Evolutionary conservation across 2,888 invertebrate species (phyloP).

Genomic region (Dastarcus helophoroides): DNA sequence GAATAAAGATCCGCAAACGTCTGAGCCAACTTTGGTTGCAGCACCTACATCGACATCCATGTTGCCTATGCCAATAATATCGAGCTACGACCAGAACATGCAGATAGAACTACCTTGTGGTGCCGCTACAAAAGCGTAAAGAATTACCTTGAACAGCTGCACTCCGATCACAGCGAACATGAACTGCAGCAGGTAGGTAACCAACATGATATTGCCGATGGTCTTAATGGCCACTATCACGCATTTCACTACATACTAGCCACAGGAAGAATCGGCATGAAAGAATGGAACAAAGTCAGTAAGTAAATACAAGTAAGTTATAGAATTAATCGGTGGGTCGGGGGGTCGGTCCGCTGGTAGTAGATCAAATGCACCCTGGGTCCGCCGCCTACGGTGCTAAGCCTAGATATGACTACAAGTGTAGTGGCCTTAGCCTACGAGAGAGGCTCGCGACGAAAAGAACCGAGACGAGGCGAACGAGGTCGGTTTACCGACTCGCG

Average conservation of each 20-base stretch:
- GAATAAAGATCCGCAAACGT: no score
- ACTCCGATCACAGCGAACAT: conserved; percentile 99
- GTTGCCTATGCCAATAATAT: conserved; percentile 14
- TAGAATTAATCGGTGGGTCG: conserved; percentile 15
- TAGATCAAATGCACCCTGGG: conserved; percentile 37
- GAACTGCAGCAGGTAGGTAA: conserved; percentile 99
- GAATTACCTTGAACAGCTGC: conserved; percentile 95
- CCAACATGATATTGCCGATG: conserved; percentile 99
- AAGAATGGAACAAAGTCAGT: conserved; percentile 29
- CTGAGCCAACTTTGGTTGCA: no score
- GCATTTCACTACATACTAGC: conserved; percentile 98
- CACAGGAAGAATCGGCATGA: conserved; percentile 16
- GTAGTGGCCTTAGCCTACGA: no score
- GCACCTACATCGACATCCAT: no score
- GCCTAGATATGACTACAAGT: conserved; percentile 41
- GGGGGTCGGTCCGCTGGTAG: conserved; percentile 28
- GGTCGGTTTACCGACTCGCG: not conserved
- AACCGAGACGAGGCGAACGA: conserved; percentile 6
- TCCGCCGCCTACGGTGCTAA: conserved; percentile 19
- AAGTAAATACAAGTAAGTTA: conserved; percentile 21
- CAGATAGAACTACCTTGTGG: conserved; percentile 28
- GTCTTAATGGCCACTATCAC: conserved; percentile 98
- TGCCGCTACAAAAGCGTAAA: conserved; percentile 30
- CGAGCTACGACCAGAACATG: conserved; percentile 32
- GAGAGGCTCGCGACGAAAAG: no score